phyloP scores from a whole-genome alignment of 2,888 invertebrate species.

The Prionchulus punctatus region DNA sequence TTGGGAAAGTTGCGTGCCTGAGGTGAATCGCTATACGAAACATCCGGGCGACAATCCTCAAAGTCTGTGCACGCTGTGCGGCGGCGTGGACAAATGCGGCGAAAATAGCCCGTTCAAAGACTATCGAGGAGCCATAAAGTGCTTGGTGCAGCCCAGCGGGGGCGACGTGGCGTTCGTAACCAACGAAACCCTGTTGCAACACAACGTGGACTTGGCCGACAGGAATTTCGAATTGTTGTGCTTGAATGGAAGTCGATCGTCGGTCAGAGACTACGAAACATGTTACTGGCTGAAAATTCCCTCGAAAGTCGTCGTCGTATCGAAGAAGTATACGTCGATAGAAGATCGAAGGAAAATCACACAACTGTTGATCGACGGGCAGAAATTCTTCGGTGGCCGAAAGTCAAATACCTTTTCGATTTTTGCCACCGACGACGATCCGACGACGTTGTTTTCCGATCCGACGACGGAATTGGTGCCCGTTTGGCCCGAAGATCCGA shows the following conservation, averaged over 20 bases:
- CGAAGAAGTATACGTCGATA: neutral
- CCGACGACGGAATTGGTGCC: neutral
- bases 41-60: neutral
- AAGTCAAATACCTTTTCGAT: neutral
- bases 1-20: slow-evolving; percentile 5
- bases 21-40: neutral
- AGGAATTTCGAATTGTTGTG: neutral
- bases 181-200: neutral
- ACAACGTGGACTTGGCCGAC: neutral
- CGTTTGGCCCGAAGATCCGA: slow-evolving; percentile 4
- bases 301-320: neutral
- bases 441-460: neutral
- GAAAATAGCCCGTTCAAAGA: neutral
- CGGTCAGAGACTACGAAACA: neutral
- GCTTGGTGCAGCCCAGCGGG: neutral
- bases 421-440: neutral
- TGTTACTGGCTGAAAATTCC: slow-evolving; percentile 6
- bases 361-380: neutral
- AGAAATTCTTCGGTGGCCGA: neutral
- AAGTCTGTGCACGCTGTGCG: slow-evolving; percentile 2
- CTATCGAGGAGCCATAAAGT: neutral
- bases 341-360: neutral
- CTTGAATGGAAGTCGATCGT: neutral
- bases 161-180: neutral
- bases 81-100: neutral